phyloP scores from a whole-genome alignment of 2,113 vertebrate genomes.

The Coturnix japonica region DNA sequence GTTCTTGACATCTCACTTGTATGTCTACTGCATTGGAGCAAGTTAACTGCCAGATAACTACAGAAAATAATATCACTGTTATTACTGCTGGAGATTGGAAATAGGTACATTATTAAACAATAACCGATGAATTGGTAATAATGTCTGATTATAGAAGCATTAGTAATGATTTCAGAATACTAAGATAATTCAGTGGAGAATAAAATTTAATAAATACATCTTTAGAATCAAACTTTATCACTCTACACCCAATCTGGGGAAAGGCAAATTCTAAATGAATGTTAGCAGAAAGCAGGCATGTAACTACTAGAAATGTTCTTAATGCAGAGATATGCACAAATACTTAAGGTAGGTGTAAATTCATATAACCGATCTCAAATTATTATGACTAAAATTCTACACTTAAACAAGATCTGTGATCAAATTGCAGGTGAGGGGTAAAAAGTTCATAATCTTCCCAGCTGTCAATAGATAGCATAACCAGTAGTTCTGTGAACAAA shows the following conservation, averaged over 20 bases:
- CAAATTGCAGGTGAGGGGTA: not conserved
- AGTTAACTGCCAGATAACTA: not conserved
- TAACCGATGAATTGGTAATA: not conserved
- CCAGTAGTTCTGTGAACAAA: not conserved
- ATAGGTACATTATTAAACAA: not conserved
- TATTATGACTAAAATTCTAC: not conserved
- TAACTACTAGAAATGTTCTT: not conserved
- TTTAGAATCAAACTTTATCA: not conserved
- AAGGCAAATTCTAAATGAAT: not conserved
- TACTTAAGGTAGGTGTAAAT: not conserved
- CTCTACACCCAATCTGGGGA: not conserved
- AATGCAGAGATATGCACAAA: not conserved
- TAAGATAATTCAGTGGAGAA: not conserved
- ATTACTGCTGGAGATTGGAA: not conserved
- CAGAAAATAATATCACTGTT: not conserved
- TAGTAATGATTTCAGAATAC: not conserved
- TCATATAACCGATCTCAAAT: not conserved
- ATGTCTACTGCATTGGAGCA: not conserved
- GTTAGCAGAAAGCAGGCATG: not conserved
- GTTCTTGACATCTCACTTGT: not conserved
- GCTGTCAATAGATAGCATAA: not conserved
- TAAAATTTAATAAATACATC: not conserved
- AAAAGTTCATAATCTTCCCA: not conserved
- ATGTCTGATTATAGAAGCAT: not conserved
- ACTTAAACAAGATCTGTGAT: not conserved